Evolutionary conservation across 2,797 vertebrate genomes (phyloP).

Genomic region (Myotis planiceps): DNA sequence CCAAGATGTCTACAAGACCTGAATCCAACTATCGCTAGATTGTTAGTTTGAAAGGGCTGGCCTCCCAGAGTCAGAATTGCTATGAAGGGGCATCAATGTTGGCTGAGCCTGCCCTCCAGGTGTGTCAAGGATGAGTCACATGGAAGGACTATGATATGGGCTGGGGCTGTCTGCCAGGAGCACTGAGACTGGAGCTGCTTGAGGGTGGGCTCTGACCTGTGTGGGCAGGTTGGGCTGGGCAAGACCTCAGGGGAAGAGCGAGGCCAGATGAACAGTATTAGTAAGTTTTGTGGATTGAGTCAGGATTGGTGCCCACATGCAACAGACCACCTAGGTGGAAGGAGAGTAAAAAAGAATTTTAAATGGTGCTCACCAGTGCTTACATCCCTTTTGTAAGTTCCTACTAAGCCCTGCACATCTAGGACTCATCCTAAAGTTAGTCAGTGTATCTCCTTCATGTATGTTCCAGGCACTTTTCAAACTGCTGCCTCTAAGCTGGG

Average conservation of each 20-base stretch:
- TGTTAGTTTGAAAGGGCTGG: background rate
- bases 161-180: background rate
- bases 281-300: background rate
- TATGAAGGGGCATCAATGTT: background rate
- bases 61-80: background rate
- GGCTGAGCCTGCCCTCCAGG: background rate
- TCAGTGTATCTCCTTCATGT: background rate
- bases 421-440: background rate
- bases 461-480: background rate
- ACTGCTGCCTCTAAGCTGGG: background rate
- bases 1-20: background rate
- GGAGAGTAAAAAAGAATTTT: background rate
- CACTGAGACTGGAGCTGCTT: background rate
- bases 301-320: background rate
- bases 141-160: background rate
- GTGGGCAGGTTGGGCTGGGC: background rate
- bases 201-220: background rate
- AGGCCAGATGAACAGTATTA: background rate
- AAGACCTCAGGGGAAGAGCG: background rate
- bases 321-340: background rate
- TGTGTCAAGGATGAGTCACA: background rate
- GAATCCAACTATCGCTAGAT: background rate
- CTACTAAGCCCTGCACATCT: background rate
- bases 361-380: background rate
- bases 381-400: background rate